These are phyloP conservation scores for Celastrina argiolus DNA, from an alignment of 2,888 invertebrate genomes.

Conservation along the genomic window DNA sequence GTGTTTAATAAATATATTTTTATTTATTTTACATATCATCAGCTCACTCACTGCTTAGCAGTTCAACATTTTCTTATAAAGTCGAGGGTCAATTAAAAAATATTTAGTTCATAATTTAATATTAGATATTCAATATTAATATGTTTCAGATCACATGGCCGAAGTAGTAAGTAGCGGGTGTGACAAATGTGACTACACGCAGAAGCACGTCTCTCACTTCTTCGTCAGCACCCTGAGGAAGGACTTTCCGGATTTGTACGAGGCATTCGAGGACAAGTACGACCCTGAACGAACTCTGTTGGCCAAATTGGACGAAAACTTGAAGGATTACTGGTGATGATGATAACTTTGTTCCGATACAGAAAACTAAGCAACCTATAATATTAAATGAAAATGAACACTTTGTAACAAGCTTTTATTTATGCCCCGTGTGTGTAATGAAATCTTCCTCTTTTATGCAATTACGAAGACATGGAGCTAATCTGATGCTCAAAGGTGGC, in stretches of 20 bases:
- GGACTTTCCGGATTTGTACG: neutral
- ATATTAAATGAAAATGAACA: too few species aligned
- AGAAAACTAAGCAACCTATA: too few species aligned
- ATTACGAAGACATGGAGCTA: too few species aligned
- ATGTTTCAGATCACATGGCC: neutral
- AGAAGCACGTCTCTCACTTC: neutral
- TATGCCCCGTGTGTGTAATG: too few species aligned
- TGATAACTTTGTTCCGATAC: neutral
- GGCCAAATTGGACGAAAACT: neutral
- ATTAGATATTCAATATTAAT: neutral
- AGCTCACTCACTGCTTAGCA: too few species aligned
- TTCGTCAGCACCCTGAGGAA: neutral
- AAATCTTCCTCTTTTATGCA: too few species aligned
- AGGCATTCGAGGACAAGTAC: neutral
- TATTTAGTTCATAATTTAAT: too few species aligned
- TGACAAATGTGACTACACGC: neutral
- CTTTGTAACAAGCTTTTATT: too few species aligned
- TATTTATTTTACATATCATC: too few species aligned
- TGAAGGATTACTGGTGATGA: slow-evolving; percentile 1
- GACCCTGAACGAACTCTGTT: neutral
- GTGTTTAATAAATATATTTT: too few species aligned
- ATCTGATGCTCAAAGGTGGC: too few species aligned
- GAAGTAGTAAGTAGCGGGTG: neutral
- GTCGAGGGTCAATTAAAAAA: too few species aligned
- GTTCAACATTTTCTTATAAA: neutral